Evolutionary conservation across 2,888 invertebrate genomes (phyloP), one percentile per base, ranked within the genome.

Genomic region (Linnaemya vulpina): DNA sequence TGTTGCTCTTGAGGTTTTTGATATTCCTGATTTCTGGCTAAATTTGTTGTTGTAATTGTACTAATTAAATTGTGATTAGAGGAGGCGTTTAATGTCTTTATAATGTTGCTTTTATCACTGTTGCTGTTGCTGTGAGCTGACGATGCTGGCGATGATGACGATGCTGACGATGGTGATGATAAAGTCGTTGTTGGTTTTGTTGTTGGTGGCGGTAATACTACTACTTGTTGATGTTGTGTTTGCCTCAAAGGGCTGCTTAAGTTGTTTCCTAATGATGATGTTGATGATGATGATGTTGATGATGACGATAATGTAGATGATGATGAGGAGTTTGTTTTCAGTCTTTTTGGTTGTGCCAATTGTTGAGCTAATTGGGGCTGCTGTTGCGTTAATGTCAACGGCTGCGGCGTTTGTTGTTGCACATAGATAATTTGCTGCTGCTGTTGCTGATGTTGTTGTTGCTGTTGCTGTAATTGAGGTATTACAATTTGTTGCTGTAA

Each of bases 321-420:
- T 68, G 71, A 63, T 43, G 78, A 73, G 78, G 83, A 68, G 76
- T 79, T 85, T 22, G 87, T 87, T 90, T 91, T 91, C 91, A 91
- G 91, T 91, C 91, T 91, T 90, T 91, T 90, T 83, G 89, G 91
- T 91, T 91, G 91, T 75, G 87, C 86, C 81, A 84, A 77, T 74
- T 82, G 88, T 77, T 89, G 87, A 74, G 87, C 86, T 58, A 86
- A 87, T 73, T 86, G 84, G 30, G 78, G 86, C 65, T 80, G 80
- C 70, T 76, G 77, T 71, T 80, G 77, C 65, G 62, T 78, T 71
- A 78, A 71, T 15, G 78, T 71, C 53, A 78, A 78, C 68, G 58
- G 55, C 65, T 70, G 86, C 71, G 71, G 83, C 62, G 78, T 86
- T 74, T 87, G 87, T 62, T 86, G 86, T 62, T 88, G 83, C 63